phyloP scores from a whole-genome alignment of 1,140 invertebrate species.

The Hyles vespertilio region DNA sequence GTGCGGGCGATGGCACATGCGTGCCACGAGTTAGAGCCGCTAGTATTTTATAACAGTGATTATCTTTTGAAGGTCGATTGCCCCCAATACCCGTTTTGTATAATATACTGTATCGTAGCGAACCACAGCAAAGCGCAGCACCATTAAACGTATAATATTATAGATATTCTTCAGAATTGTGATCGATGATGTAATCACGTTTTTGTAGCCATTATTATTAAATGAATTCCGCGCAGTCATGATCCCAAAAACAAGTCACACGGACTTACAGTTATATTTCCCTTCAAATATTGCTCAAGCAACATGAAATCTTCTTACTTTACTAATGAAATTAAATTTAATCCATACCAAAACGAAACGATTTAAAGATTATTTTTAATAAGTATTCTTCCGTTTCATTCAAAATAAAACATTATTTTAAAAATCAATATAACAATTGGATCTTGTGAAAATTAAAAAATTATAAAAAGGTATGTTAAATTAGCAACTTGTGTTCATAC shows the following conservation, averaged over 20 bases:
- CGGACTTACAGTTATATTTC: neutral
- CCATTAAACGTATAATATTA: neutral
- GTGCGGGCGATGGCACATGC: no score
- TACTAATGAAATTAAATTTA: no score
- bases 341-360: no score
- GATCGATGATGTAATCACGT: constrained; percentile 13
- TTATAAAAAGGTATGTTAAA: no score
- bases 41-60: constrained; percentile 3
- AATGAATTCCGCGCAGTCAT: neutral
- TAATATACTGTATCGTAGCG: constrained; percentile 10
- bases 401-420: no score
- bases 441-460: no score
- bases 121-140: neutral
- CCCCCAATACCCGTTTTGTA: constrained; percentile 17
- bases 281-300: neutral
- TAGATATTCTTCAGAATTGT: constrained; percentile 2
- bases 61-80: constrained; percentile 2
- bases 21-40: no score
- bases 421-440: no score
- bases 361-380: no score
- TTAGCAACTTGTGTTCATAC: no score
- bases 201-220: constrained; percentile 6
- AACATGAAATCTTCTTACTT: no score
- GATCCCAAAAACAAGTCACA: neutral
- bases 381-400: no score